Conservation (phyloP, 2,888 invertebrate species). For the Furcula furcula region DNA sequence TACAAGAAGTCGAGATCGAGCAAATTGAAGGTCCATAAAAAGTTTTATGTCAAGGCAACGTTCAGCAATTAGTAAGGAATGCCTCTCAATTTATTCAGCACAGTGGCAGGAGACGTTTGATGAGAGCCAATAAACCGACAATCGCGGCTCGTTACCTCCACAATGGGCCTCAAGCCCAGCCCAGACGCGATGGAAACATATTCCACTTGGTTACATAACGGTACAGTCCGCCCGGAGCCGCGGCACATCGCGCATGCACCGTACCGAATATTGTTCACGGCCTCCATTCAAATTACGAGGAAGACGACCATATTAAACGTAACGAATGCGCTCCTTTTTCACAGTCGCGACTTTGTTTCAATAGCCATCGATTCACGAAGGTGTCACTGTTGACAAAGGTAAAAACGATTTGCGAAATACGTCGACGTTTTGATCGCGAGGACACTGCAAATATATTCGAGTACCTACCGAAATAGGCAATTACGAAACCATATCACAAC, state of each 20-base stretch:
- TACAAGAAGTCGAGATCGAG: background rate
- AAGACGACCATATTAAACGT: constrained; percentile 14
- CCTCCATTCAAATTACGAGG: constrained; percentile 18
- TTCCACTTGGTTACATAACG: constrained; percentile 1
- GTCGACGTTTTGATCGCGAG: too few relatives aligned
- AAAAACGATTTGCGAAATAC: constrained; percentile 2
- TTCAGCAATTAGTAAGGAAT: constrained; percentile 19
- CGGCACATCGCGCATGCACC: constrained; percentile 5
- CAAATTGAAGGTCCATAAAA: background rate
- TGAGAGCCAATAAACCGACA: constrained; percentile 28
- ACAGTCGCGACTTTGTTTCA: constrained; percentile 16
- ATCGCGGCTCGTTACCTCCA: constrained; percentile 27
- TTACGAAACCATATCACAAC: constrained; percentile 38
- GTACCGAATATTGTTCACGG: constrained; percentile 16
- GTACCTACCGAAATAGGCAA: constrained; percentile 26
- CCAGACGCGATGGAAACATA: constrained; percentile 14
- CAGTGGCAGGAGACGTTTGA: constrained; percentile 15
- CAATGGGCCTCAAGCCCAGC: constrained; percentile 18
- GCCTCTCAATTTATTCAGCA: constrained; percentile 13
- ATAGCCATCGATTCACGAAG: constrained; percentile 12
- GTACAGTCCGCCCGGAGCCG: background rate
- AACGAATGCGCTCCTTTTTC: constrained; percentile 13
- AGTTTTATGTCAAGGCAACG: constrained; percentile 1
- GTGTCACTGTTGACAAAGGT: constrained; percentile 4
- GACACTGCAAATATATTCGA: too few relatives aligned